Base-by-base conservation (phyloP, 2,797 vertebrate genomes). In the Micrastur ruficollis region DNA sequence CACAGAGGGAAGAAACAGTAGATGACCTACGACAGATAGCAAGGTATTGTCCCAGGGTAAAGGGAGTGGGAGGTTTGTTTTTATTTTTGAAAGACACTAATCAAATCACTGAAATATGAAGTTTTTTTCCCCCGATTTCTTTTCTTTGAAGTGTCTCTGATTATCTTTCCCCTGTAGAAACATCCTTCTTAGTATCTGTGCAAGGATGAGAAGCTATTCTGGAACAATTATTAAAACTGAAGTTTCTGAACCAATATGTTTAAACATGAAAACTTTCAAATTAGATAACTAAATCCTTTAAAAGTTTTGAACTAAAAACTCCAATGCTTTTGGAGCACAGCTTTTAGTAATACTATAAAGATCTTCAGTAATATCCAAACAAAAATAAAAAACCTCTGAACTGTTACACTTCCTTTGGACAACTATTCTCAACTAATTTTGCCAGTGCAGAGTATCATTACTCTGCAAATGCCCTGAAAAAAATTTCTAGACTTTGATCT, bases 381-480 rank as follows among this genome's bases (percentile, higher is more conserved):
- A 65, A 44, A 44, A 44, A 18, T 17, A 25, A 10, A 7, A 73
- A 44, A 53, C 2, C 1, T 20, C 18, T 66, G 9, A 81, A 67
- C 4, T 47, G 40, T 47, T 70, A 42, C 23, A 26, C 4, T 68
- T 86, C 1, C 73, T 68, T 73, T 32, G 17, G 38, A 66, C 3
- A 38, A 68, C 3, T 56, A 32, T 65, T 75, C 8, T 76, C 34
- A 81, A 58, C 7, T 63, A 78, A 66, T 86, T 80, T 73, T 78
- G 3, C 12, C 38, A 46, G 14, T 16, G 6, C n/a, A 87, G 87
- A 72, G 6, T 56, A 59, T 20, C 1, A 1, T 22, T 63, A 34
- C 5, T 23, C 23, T 73, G 25, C 10, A 80, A 65, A 73, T 49
- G 1, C 0, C 6, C 3, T 8, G 1, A 6, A n/a, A 20, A 32